These are phyloP conservation scores for Sus scrofa DNA, from an alignment of 2,113 vertebrate genomes.

Conservation along the genomic window DNA sequence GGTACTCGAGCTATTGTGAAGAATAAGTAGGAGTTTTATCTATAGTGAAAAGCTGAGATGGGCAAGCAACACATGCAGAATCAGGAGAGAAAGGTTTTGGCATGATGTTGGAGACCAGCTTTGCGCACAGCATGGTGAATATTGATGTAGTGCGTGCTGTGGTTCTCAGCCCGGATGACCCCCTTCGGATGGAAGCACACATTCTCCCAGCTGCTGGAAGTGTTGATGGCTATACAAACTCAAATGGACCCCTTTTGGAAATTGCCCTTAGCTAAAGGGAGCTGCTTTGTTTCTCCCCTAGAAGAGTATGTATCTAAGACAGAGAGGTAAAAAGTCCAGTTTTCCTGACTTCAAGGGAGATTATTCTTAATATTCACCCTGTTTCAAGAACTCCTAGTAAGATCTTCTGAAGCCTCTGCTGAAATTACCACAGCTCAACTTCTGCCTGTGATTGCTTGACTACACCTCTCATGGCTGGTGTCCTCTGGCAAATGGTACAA, in stretches of 20 bases:
- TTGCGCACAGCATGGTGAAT: not conserved
- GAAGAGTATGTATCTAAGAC: not conserved
- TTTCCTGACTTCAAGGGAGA: not conserved
- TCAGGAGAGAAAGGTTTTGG: not conserved
- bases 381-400: not conserved
- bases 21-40: not conserved
- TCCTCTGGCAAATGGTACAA: not conserved
- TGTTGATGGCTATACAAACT: not conserved
- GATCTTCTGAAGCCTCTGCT: not conserved
- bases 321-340: not conserved
- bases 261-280: not conserved
- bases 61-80: not conserved
- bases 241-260: not conserved
- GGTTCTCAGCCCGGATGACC: not conserved
- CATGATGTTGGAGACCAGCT: not conserved
- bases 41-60: not conserved
- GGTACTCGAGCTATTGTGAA: slow-evolving; percentile 19
- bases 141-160: not conserved
- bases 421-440: not conserved
- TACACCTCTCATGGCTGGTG: not conserved
- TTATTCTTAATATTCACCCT: not conserved
- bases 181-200: not conserved
- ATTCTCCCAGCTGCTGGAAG: not conserved
- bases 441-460: not conserved
- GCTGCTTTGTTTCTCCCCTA: not conserved